Evolutionary conservation across 1,140 invertebrate genomes (phyloP).

Genomic region (Lordiphosa stackelbergi): DNA sequence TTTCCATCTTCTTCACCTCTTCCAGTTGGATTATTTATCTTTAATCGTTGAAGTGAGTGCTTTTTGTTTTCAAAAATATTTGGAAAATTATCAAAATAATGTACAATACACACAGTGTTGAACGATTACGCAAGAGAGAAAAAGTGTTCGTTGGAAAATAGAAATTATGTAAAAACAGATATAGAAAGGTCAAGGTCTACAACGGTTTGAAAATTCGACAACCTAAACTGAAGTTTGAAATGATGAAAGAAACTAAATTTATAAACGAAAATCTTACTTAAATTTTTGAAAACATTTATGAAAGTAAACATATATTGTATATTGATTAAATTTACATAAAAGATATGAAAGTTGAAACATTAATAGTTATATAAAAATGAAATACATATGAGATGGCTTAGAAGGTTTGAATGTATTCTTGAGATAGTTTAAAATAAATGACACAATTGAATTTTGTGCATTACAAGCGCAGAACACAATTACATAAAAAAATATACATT

Average conservation of each 20-base stretch:
- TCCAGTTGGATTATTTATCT: conserved; percentile 14
- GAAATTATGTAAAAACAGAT: conserved; percentile 61
- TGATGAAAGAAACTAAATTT: no score
- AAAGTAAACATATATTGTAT: no score
- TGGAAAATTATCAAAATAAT: conserved; percentile 12
- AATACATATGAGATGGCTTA: background rate
- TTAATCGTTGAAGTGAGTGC: conserved; percentile 56
- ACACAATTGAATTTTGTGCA: no score
- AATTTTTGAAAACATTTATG: no score
- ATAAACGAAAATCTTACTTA: no score
- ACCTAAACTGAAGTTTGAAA: background rate
- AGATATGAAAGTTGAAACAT: no score
- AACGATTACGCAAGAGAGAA: conserved; percentile 55
- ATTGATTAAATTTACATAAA: no score
- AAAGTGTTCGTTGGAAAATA: conserved; percentile 30
- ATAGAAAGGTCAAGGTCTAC: background rate
- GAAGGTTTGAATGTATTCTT: background rate
- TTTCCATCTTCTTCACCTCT: conserved; percentile 35
- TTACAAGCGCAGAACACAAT: background rate
- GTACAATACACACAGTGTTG: conserved; percentile 10
- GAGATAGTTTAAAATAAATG: background rate
- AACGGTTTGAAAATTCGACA: background rate
- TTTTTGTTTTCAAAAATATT: conserved; percentile 29
- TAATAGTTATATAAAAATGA: conserved; percentile 10
- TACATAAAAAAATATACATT: background rate